Percentiles rank a stretch among this genome's conserved stretches.
Evolutionary conservation across 2,888 invertebrate genomes (phyloP).

Genomic region (Dryomyza anilis): DNA sequence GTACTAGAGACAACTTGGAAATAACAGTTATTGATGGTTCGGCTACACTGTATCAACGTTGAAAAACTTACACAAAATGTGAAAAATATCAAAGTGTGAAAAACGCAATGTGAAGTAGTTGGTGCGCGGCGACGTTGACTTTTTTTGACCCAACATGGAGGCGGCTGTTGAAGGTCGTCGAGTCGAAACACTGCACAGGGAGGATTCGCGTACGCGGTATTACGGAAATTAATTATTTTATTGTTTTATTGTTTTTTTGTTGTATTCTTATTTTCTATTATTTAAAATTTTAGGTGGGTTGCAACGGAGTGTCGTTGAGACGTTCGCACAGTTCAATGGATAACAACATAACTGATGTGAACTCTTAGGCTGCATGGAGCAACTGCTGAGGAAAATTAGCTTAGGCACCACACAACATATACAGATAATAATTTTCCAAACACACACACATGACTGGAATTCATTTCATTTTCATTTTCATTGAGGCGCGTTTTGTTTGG

Average conservation of each 20-base stretch:
- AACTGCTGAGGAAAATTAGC: slow-evolving; percentile 1
- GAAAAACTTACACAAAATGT: slow-evolving; percentile 49
- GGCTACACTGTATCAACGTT: neutral
- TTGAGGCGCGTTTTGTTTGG: neutral
- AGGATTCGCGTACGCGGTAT: no score
- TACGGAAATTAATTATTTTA: no score
- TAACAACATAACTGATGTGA: slow-evolving; percentile 45
- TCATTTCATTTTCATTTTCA: slow-evolving; percentile 23
- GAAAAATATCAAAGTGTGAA: slow-evolving; percentile 52
- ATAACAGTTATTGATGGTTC: neutral
- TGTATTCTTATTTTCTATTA: no score
- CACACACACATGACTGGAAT: neutral
- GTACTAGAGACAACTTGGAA: neutral
- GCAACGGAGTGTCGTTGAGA: neutral
- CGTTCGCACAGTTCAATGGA: slow-evolving; percentile 37
- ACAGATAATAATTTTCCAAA: neutral
- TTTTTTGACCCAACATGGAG: slow-evolving; percentile 51
- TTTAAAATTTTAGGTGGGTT: no score
- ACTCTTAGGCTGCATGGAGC: slow-evolving; percentile 29
- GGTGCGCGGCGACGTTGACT: slow-evolving; percentile 46
- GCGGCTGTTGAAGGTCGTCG: slow-evolving; percentile 25
- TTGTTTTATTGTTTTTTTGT: no score
- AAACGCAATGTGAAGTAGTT: slow-evolving; percentile 54
- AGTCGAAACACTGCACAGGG: neutral
- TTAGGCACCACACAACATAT: slow-evolving; percentile 8